Evolutionary conservation across 1,140 invertebrate genomes (phyloP).

Genomic region (Nomia melanderi): DNA sequence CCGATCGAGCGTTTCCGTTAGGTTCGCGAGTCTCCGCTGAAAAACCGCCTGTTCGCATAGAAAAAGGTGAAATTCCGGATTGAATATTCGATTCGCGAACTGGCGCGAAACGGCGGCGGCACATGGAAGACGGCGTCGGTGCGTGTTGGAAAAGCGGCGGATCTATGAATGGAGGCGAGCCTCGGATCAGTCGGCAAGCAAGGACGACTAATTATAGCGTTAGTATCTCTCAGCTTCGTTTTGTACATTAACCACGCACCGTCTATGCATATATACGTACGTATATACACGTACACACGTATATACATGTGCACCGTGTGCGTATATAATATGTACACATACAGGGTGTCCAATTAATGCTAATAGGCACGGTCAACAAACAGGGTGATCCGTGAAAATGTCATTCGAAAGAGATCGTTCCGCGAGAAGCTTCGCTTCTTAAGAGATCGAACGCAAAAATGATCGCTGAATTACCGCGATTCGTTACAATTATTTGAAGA

Average conservation of each 20-base stretch:
- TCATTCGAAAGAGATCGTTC: too few species aligned
- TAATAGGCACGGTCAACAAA: background rate
- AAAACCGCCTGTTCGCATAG: too few species aligned
- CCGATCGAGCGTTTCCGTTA: too few species aligned
- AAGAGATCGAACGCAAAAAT: too few species aligned
- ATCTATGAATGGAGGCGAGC: slow-evolving; percentile 77
- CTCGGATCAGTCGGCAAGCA: slow-evolving; percentile 71
- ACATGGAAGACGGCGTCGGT: background rate
- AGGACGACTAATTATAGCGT: slow-evolving; percentile 78
- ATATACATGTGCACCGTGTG: too few species aligned
- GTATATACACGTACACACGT: background rate
- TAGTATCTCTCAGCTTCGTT: slow-evolving; percentile 61
- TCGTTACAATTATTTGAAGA: too few species aligned
- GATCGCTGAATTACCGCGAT: too few species aligned
- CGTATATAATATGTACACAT: slow-evolving; percentile 20
- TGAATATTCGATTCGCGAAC: too few species aligned
- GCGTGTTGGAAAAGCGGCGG: slow-evolving; percentile 51
- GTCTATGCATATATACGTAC: slow-evolving; percentile 35
- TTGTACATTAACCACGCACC: slow-evolving; percentile 58
- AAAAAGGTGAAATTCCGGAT: too few species aligned
- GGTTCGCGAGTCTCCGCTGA: too few species aligned
- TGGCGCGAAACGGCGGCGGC: background rate
- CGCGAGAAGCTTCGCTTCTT: too few species aligned
- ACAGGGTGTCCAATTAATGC: background rate
- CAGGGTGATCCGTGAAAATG: too few species aligned